These are phyloP conservation scores for Thaleichthys pacificus DNA, from an alignment of 2,797 vertebrate genomes.

Conservation along the genomic window DNA sequence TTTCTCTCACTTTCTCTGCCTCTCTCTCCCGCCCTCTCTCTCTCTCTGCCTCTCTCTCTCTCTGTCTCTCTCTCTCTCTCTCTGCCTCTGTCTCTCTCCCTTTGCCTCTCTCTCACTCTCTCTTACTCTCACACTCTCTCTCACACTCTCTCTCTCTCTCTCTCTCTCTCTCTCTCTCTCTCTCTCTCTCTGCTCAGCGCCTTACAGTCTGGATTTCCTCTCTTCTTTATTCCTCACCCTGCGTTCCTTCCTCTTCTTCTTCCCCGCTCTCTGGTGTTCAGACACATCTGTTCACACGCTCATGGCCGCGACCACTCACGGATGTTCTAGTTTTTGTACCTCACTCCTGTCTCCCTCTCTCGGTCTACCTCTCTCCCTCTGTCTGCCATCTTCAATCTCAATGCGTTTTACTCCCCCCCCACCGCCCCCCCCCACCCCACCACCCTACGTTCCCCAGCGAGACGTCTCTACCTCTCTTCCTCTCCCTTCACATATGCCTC, in stretches of 20 bases:
- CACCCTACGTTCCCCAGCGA: slow-evolving; percentile 19
- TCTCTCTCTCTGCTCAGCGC: slow-evolving; percentile 23
- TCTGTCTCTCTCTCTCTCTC: neutral
- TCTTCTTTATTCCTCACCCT: neutral
- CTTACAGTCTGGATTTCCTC: slow-evolving; percentile 4
- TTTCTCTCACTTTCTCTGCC: neutral
- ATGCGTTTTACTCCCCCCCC: no score
- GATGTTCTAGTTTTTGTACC: neutral
- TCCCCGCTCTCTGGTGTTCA: neutral
- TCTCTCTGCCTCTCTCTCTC: slow-evolving; percentile 26
- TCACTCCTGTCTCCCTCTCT: slow-evolving; percentile 10
- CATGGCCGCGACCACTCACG: no score
- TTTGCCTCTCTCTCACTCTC: no score
- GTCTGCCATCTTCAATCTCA: no score
- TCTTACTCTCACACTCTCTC: no score
- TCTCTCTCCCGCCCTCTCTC: slow-evolving; percentile 37
- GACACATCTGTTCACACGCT: neutral
- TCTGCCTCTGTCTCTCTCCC: no score
- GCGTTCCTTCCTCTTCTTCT: neutral
- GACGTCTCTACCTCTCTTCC: slow-evolving; percentile 44
- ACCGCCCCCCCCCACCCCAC: no score
- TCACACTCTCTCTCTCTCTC: neutral
- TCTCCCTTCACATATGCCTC: slow-evolving; percentile 16
- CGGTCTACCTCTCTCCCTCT: no score
- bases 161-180: slow-evolving; percentile 41